Conservation (phyloP, 2,113 vertebrate genomes). For the Passer domesticus region DNA sequence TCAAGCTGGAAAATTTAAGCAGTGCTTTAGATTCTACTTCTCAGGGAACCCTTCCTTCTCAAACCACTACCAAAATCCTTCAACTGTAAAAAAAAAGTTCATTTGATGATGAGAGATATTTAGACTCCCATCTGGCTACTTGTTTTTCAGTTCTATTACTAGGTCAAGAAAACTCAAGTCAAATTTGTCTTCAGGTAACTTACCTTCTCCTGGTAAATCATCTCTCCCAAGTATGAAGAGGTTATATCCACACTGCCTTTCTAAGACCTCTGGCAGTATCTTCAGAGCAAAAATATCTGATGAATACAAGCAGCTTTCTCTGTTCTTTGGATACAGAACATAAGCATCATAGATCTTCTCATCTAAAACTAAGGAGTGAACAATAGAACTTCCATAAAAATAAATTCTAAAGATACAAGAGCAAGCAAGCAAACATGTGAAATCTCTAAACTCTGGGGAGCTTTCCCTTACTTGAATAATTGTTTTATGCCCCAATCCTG, state of each 20-base stretch:
- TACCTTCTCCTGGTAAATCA: conserved; percentile 85
- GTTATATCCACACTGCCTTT: conserved; percentile 85
- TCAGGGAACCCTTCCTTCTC: not conserved
- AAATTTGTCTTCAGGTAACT: not conserved
- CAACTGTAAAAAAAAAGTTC: not conserved
- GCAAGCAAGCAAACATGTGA: not conserved
- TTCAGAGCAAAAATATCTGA: conserved; percentile 81
- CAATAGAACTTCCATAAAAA: not conserved
- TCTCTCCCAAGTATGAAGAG: conserved; percentile 90
- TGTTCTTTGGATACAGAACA: conserved; percentile 81
- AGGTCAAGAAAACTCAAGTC: not conserved
- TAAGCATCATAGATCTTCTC: conserved; percentile 92
- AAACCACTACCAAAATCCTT: not conserved
- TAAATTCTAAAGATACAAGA: not conserved
- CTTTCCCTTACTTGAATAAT: not conserved
- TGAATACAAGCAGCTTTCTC: conserved; percentile 45
- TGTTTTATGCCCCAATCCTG: not conserved
- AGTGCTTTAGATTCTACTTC: not conserved
- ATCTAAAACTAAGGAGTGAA: conserved; percentile 77
- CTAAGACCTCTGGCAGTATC: conserved; percentile 85
- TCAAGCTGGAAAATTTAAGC: not conserved
- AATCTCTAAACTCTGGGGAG: not conserved
- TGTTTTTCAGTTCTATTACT: not conserved
- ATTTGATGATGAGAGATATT: not conserved
- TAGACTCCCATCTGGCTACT: not conserved